Percentiles rank a stretch among this genome's conserved stretches.
Conservation (phyloP, 2,113 vertebrate species). For the Trichomycterus rosablanca region DNA sequence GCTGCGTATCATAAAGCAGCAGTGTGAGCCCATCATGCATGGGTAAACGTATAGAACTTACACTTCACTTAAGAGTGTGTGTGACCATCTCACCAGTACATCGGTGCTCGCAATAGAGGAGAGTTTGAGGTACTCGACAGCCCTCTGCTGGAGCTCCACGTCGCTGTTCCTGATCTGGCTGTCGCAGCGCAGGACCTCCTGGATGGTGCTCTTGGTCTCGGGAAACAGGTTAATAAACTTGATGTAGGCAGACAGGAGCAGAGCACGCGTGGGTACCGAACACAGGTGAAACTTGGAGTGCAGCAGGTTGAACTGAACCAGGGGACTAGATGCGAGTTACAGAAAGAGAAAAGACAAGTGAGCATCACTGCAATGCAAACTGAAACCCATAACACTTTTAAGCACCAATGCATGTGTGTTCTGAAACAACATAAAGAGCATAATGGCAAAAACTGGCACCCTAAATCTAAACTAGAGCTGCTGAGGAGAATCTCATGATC, state of each 20-base stretch:
- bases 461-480: too few relatives aligned
- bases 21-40: background rate
- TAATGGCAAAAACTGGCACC: too few relatives aligned
- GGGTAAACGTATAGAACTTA: too few relatives aligned
- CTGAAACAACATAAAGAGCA: too few relatives aligned
- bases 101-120: slow-evolving; percentile 89
- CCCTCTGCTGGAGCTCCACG: slow-evolving; percentile 86
- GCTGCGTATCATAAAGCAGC: too few relatives aligned
- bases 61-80: too few relatives aligned
- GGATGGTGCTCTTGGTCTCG: slow-evolving; percentile 89
- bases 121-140: slow-evolving; percentile 87
- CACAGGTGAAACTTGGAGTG: slow-evolving; percentile 92
- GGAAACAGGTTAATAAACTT: slow-evolving; percentile 94
- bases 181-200: slow-evolving; percentile 84
- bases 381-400: too few relatives aligned
- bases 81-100: slow-evolving; percentile 72
- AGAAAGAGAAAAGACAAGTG: background rate
- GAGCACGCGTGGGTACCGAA: slow-evolving; percentile 81
- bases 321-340: slow-evolving; percentile 63
- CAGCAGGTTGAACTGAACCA: slow-evolving; percentile 88
- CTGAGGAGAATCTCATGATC: too few relatives aligned
- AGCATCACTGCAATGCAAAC: too few relatives aligned
- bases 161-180: slow-evolving; percentile 89
- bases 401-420: too few relatives aligned
- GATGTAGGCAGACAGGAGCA: slow-evolving; percentile 88